Base-by-base conservation (phyloP, 1,140 invertebrate genomes). In the Ditylenchus dipsaci region DNA sequence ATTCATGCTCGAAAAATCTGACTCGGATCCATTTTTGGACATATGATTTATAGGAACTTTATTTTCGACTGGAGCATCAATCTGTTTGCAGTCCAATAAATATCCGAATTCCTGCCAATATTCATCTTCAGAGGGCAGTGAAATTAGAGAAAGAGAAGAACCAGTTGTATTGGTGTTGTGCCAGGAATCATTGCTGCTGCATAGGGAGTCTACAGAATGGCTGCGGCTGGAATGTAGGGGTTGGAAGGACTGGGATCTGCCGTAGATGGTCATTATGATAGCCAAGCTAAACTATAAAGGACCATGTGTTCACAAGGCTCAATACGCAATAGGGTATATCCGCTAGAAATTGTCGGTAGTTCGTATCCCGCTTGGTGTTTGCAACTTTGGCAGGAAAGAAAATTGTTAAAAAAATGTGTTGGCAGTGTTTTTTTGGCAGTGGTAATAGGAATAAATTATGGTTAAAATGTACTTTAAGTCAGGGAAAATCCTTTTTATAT, bases 91-190 rank as follows among this genome's bases (percentile, higher is more conserved):
- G 38, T 73, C 64, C n/a, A 73, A 56, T 33, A 73, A 45, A 61
- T 63, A 73, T 0, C 72, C 72, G 33, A 73, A 73, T 26, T 33
- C n/a, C 0, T 29, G 17, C 67, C 67, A 73, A 47, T 73, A 67
- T 23, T 63, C 57, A 11, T 73, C 72, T 15, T 67, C 72, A 42
- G 49, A 53, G 15, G 49, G 23, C 49, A 53, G 49, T 21, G 49
- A 53, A 21, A 26, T 19, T 1, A 53, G 23, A 15, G 49, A 53
- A 21, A 53, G 23, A 53, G 49, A 53, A 26, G 49, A 21, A 5
- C n/a, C 23, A 26, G 49, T 53, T 5, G 49, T 53, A 53, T 53
- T 53, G 3, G 49, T 21, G 23, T 53, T 53, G 3, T 53, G n/a
- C 3, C 49, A 26, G 15, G 49, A 53, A 53, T 53, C 49, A 19